Conservation (phyloP, 2,113 vertebrate species). For the Boleophthalmus pectinirostris region DNA sequence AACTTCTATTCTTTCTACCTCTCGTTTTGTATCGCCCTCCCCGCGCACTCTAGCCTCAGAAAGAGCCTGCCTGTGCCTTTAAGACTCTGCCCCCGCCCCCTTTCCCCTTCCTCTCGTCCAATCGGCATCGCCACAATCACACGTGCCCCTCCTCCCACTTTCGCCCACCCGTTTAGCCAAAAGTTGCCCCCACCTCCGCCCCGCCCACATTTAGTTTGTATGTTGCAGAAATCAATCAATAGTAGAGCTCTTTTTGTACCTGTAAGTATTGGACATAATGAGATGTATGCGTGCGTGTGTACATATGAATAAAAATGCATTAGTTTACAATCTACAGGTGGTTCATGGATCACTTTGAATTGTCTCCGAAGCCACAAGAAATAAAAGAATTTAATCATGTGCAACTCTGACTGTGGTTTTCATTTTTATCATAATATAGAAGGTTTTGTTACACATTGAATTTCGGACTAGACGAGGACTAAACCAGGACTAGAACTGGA, state of each 20-base stretch:
- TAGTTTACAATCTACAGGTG: constrained; percentile 4
- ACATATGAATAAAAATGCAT: neutral
- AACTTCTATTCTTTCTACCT: neutral
- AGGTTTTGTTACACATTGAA: too few relatives aligned
- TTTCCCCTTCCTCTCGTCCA: constrained; percentile 45
- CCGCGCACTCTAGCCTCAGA: constrained; percentile 77
- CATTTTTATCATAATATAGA: too few relatives aligned
- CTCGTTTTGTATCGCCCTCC: neutral
- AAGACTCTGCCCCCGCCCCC: constrained; percentile 66
- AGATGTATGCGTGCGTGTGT: constrained; percentile 11
- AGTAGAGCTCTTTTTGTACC: constrained; percentile 50
- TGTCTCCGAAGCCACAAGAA: constrained; percentile 18
- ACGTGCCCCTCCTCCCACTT: constrained; percentile 48
- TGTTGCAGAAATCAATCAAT: constrained; percentile 91
- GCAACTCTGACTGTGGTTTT: neutral
- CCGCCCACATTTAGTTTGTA: constrained; percentile 62
- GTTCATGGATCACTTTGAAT: constrained; percentile 15
- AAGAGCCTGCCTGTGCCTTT: constrained; percentile 92
- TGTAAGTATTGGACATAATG: neutral
- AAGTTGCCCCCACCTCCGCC: constrained; percentile 16
- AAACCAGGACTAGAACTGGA: too few relatives aligned
- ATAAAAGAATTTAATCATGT: constrained; percentile 17
- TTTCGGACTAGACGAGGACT: too few relatives aligned
- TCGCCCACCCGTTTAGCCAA: constrained; percentile 17
- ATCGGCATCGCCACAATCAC: constrained; percentile 36